These are phyloP conservation scores for Eira barbara DNA, from an alignment of 2,113 vertebrate genomes.

Conservation along the genomic window DNA sequence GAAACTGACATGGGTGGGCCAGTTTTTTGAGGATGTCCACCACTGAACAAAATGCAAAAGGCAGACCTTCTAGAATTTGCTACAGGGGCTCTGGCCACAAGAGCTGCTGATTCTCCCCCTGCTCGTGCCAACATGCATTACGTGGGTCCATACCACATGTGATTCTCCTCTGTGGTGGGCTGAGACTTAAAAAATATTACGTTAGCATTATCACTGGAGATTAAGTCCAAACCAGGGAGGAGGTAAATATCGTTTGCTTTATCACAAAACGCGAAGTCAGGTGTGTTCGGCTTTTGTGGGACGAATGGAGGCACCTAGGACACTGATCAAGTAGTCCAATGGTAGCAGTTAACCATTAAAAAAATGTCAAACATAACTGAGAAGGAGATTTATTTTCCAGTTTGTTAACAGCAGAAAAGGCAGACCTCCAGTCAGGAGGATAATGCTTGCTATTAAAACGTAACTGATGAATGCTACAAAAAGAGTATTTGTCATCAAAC, in stretches of 20 bases:
- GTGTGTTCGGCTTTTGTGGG: neutral
- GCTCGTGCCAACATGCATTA: constrained; percentile 57
- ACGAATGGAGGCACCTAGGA: constrained; percentile 59
- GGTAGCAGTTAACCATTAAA: constrained; percentile 50
- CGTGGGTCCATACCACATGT: constrained; percentile 41
- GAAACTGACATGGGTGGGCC: constrained; percentile 49
- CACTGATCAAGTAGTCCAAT: neutral
- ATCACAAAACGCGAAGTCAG: neutral
- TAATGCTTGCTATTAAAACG: constrained; percentile 52
- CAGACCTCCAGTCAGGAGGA: neutral
- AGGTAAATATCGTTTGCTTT: constrained; percentile 26
- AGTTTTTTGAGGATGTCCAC: constrained; percentile 65
- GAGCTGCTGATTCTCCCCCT: constrained; percentile 59
- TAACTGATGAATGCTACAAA: constrained; percentile 60
- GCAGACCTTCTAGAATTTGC: constrained; percentile 72
- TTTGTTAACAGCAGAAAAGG: neutral
- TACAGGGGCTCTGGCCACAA: constrained; percentile 25
- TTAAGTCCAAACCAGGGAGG: constrained; percentile 71
- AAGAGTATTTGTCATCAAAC: constrained; percentile 62
- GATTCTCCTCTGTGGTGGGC: constrained; percentile 63
- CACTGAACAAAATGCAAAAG: constrained; percentile 53
- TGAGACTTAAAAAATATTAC: constrained; percentile 71
- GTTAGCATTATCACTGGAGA: constrained; percentile 69
- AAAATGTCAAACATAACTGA: constrained; percentile 29
- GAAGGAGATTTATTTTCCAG: neutral